These are phyloP conservation scores for Harpagifer antarcticus DNA, from an alignment of 2,797 vertebrate genomes.

Conservation along the genomic window DNA sequence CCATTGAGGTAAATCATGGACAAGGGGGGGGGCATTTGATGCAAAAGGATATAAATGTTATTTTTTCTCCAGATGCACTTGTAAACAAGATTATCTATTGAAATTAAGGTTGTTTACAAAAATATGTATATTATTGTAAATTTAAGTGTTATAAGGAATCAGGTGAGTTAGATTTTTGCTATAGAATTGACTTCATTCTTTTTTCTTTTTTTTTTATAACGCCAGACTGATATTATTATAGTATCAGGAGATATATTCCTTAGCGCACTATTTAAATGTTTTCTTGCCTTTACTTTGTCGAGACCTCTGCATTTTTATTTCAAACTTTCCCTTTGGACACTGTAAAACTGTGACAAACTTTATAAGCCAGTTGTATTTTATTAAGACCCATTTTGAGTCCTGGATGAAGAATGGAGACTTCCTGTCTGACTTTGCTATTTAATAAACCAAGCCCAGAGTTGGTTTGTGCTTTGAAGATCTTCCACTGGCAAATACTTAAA, in stretches of 20 bases:
- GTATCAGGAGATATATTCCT: conserved; percentile 90
- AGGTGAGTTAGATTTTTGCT: conserved; percentile 75
- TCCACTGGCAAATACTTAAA: conserved; percentile 12
- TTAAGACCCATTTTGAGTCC: conserved; percentile 92
- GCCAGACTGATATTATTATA: conserved; percentile 78
- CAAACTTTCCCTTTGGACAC: conserved; percentile 91
- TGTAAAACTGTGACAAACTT: conserved; percentile 98
- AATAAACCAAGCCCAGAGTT: conserved; percentile 90
- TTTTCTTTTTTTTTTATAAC: conserved; percentile 86
- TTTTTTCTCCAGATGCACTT: conserved; percentile 94
- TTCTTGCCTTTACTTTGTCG: conserved; percentile 83
- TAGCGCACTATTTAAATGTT: conserved; percentile 88
- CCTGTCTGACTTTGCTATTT: conserved; percentile 95
- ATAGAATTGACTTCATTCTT: conserved; percentile 80
- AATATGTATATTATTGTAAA: conserved; percentile 97
- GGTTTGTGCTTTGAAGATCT: conserved; percentile 58
- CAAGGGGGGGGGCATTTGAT: conserved; percentile 62
- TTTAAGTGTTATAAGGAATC: conserved; percentile 80
- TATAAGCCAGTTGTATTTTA: conserved; percentile 99
- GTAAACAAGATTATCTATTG: conserved; percentile 89
- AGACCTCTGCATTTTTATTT: conserved; percentile 87
- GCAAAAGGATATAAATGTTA: conserved; percentile 88
- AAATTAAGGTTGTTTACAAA: conserved; percentile 91
- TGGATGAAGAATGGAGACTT: conserved; percentile 88
- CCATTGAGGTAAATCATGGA: conserved; percentile 49